Base-by-base conservation (phyloP, 2,113 vertebrate genomes). In the Chiloscyllium plagiosum region DNA sequence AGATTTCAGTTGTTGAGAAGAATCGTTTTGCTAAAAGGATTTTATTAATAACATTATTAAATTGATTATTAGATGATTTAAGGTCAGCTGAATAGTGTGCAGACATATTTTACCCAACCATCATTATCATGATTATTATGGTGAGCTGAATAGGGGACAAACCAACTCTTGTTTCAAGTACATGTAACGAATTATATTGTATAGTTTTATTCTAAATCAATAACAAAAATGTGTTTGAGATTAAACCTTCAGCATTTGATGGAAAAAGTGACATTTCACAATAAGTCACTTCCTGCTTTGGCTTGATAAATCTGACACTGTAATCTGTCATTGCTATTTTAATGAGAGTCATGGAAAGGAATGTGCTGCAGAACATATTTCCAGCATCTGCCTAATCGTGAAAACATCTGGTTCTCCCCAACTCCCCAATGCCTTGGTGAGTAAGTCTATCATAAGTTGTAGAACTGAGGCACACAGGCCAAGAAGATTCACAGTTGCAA, bases 241-340 rank as follows among this genome's bases (percentile, higher is more conserved):
- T 90, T 61, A 33, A 90, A 61, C 10, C 26, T 22, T 83, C 52
- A 61, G 52, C 61, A n/a, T 90, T 90, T 61, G 56, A 61, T 52
- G 87, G 87, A 90, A 90, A 61, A 90, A 61, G 29, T 90, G 87
- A 90, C 87, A 61, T 26, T 61, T n/a, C 26, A 61, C 52, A 61
- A 33, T 90, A 90, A 26, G 29, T 90, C 50, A 90, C 87, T 90
- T 90, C 52, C 87, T 90, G 87, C 56, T 90, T 22, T 83, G 80
- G n/a, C 80, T 83, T 24, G 56, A 52, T 90, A 56, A 90, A 52
- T 5, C 56, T 33, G 52, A 65, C 87, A 61, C 87, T 61, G 17
- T 1, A 61, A n/a, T 52, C 24, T 90, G 83, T 61, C 37, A 86
- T 37, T 86, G 87, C 86, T 89, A 52, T 89, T 15, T 56, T 61